phyloP scores from a whole-genome alignment of 2,797 vertebrate genomes.

The Anolis apletophallus region DNA sequence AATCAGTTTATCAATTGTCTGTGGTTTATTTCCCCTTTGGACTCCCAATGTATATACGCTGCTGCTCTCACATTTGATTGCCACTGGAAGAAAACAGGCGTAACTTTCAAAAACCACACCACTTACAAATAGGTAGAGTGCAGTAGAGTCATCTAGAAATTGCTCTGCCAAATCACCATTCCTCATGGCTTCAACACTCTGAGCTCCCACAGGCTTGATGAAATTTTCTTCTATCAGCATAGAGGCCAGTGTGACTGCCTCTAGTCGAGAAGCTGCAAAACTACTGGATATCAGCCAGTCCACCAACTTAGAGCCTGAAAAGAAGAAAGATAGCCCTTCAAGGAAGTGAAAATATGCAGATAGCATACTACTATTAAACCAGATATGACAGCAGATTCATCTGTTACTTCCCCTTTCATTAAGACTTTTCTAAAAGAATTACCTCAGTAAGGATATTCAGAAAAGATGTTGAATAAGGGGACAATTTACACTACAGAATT shows the following conservation, averaged over 20 bases:
- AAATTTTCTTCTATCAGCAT: constrained; percentile 91
- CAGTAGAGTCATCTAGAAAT: constrained; percentile 92
- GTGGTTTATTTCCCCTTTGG: neutral
- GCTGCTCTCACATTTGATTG: fast-evolving
- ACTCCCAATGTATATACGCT: neutral
- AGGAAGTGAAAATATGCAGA: neutral
- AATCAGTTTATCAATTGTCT: constrained; percentile 3
- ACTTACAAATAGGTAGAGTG: constrained; percentile 90
- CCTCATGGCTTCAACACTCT: constrained; percentile 84
- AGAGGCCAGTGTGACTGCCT: constrained; percentile 88
- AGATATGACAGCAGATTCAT: neutral
- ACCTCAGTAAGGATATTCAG: no score
- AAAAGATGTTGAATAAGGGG: no score
- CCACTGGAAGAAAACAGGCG: fast-evolving
- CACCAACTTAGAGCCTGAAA: constrained; percentile 88
- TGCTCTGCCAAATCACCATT: constrained; percentile 84
- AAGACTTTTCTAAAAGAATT: neutral
- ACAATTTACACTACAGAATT: no score
- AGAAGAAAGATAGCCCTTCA: constrained; percentile 42
- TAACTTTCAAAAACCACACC: neutral
- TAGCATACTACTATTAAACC: neutral
- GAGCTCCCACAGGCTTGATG: constrained; percentile 84
- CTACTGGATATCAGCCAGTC: constrained; percentile 93
- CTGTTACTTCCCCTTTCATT: neutral
- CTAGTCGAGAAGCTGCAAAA: constrained; percentile 84